Conservation (phyloP, 2,113 vertebrate genomes). For the Leuciscus idus region DNA sequence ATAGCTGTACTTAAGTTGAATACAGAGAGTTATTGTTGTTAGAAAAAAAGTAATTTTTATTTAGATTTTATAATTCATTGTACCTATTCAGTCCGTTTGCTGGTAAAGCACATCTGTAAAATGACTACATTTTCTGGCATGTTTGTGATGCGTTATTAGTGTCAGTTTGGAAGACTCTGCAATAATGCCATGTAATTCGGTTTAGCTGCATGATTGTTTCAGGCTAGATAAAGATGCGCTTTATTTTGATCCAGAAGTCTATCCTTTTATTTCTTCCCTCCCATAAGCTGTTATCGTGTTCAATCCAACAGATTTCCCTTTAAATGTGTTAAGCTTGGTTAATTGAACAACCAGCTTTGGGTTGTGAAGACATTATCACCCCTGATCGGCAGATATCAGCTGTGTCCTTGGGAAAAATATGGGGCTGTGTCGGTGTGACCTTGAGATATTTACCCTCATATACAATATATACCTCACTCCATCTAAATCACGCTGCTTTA, state of each 20-base stretch:
- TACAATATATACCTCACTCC: conserved; percentile 15
- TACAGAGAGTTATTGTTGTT: neutral
- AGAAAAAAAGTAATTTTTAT: neutral
- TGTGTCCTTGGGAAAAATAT: neutral
- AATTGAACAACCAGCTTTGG: conserved; percentile 16
- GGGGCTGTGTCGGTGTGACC: conserved; percentile 26
- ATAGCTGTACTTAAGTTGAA: neutral
- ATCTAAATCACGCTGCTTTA: conserved; percentile 60
- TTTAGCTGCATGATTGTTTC: conserved; percentile 9
- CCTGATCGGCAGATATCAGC: conserved; percentile 10
- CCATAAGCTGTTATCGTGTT: conserved; percentile 6
- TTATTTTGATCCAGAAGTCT: conserved; percentile 11
- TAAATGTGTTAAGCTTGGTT: conserved; percentile 2
- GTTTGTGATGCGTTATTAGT: neutral
- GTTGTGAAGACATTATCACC: conserved; percentile 18
- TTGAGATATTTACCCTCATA: conserved; percentile 56
- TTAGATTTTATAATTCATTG: neutral
- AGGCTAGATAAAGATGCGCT: neutral
- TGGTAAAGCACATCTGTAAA: neutral
- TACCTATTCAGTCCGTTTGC: neutral
- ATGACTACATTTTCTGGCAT: neutral
- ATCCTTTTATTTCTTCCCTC: neutral
- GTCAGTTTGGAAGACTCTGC: neutral
- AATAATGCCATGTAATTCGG: conserved; percentile 8
- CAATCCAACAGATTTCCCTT: neutral